Base-by-base conservation (phyloP, 2,888 invertebrate species). In the Pseudoips prasinana region DNA sequence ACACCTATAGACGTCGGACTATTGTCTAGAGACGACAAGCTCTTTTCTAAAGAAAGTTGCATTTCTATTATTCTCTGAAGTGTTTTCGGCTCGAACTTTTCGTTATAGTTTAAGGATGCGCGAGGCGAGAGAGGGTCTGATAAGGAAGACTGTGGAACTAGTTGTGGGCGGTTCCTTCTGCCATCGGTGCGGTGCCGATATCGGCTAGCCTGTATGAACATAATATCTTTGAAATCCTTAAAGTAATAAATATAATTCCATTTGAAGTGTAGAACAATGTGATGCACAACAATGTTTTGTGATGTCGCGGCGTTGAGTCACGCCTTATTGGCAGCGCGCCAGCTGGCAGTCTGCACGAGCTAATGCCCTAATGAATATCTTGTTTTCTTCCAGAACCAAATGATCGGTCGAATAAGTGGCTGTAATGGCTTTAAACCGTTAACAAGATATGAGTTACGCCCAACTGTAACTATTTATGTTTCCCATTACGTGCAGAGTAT, bases 121-220 rank as follows among this genome's bases (percentile, higher is more conserved):
- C 33, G 40, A 30, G 52, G 46, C 7, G 55, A 46, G 30, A 30
- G 64, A 22, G 80, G 73, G 61, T 85, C 82, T 36, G 78, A 79
- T 48, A 66, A 69, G 44, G 71, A 59, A 37, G 73, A 60, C 55
- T 68, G 72, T 29, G 73, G 57, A 39, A 67, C 46, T 55, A 76
- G 75, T 40, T 75, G 64, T 41, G 73, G 65, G 30, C 72, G 75
- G 39, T 77, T 67, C 64, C 78, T 78, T 74, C 78, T 75, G 65
- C 77, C 73, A 59, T 78, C 75, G 72, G 66, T 75, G 64, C 81
- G 79, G 53, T 78, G 79, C 48, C 85, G 84, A 70, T 86, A 86
- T 65, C 83, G 81, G 75, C 73, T 76, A 54, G 89, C 89, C 89
- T 89, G 88, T 84, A 76, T 66, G 63, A 71, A 85, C 64, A 87